Evolutionary conservation across 35 echinoderm and acorn worm species (phyloP), one percentile per base, ranked within the genome.

Genomic region (Chiridota heheva): DNA sequence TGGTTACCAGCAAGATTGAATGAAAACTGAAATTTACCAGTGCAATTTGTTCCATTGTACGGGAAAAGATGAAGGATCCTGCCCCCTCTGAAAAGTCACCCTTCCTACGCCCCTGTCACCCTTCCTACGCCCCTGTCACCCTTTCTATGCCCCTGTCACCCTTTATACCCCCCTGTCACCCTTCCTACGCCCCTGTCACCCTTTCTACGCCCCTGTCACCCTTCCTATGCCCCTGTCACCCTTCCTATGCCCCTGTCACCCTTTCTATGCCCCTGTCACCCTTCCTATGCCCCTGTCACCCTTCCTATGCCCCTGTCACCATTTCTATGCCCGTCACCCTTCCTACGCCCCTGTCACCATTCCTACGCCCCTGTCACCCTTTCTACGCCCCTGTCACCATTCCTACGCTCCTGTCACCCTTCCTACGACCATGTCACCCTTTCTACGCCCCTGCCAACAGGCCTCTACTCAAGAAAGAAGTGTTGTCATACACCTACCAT

Each of bases 401-500:
- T 53, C 22, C 10, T 53, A 13, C 48, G 22, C 22, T 53, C 48
- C 48, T 53, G 22, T 22, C 48, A 13, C 10, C 22, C 48, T 53
- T 13, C 22, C 10, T 53, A 22, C 48, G 22, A 10, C 48, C 22
- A 22, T 53, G 10, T 13, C 48, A 53, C 48, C 48, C 48, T 53
- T 53, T 10, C 22, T 53, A 22, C 48, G 48, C 48, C 48, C 48
- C n/a, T n/a, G n/a, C n/a, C n/a, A n/a, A n/a, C n/a, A n/a, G n/a
- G n/a, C n/a, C n/a, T n/a, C 10, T 53, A 53, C 48, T 13, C 48
- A 53, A 10, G 48, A 53, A 22, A 53, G 48, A 53, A 53, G 48
- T n/a, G n/a, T n/a, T n/a, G n/a, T n/a, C n/a, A 53, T 10, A 28
- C 28, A 73, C 89, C 72, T 85, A 98, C 95, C 88, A 98, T 98